Base-by-base conservation (phyloP, 1,140 invertebrate species). In the Lordiphosa stackelbergi region DNA sequence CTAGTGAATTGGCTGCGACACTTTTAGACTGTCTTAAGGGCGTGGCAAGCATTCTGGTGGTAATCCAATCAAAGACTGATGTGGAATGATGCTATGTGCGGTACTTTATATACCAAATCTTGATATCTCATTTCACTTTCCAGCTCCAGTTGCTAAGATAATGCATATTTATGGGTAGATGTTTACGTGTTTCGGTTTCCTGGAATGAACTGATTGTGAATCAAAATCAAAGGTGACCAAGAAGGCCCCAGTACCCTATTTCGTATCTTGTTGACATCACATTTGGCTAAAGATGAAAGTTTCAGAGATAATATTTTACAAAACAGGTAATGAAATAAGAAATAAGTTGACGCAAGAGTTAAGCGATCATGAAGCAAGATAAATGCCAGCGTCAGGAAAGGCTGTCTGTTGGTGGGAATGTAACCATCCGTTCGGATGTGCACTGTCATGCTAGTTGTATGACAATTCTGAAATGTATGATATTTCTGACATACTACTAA, bases 31-130 rank as follows among this genome's bases (percentile, higher is more conserved):
- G 56, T 69, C 57, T 54, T 24, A 69, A 34, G 19, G 65, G 65
- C 8, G 57, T 69, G 22, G 66, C 65, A 47, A 69, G 61, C 66
- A 69, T 69, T 41, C n/a, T 54, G 45, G 22, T 31, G 53, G 28
- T 47, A 53, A 35, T 59, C 4, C 31, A 35, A 13, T 6, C 24
- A 3, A 10, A 9, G 46, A 69, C 64, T 69, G 55, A 45, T 49
- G 34, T 4, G 28, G 38, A 37, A 7, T 38, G 3, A n/a, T 9
- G 7, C 10, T 24, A 2, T 11, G 7, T 11, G 42, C 4, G 6
- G 5, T 2, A 35, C 3, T 64, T 64, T 64, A 64, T 34, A 19
- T 0, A 3, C 12, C 12, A 4, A 34, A 19, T 35, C 19, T 36
- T 3, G 12, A 28, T 28, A 16, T 31, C 28, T 31, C 28, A 7